Base-by-base conservation (phyloP, 2,888 invertebrate species). In the Drosophila vallismaia region DNA sequence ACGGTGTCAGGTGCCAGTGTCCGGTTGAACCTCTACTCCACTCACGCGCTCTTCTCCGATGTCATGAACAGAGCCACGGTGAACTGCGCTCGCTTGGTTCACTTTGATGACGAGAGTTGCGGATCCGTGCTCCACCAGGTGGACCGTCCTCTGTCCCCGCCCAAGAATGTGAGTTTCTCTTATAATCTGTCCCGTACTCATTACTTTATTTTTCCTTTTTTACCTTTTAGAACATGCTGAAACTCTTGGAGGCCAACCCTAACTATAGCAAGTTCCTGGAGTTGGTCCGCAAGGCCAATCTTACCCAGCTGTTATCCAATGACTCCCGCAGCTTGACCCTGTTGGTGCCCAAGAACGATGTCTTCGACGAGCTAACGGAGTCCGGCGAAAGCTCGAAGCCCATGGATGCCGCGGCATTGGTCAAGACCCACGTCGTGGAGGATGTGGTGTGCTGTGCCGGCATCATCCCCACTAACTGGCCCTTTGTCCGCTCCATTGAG, bases 81-180 rank as follows among this genome's bases (percentile, higher is more conserved):
- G 0, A 95, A 95, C 87, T 95, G 95, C 88, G 94, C 94, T 1
- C 92, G 93, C 7, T 87, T 95, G 9, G 92, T 93, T 0, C 93
- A 93, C 73, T 93, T 93, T 59, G 94, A 94, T 76, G 93, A 94
- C 69, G 93, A 94, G 83, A 94, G 94, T 33, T 95, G 95, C 79
- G 94, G 94, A 59, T 94, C 94, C 0, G 93, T 94, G 7, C 91
- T 95, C 19, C 95, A 95, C 83, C 93, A 94, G 84, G 92, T 95
- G 1, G 94, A 94, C 81, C 93, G 93, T 76, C 92, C 94, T 19
- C 88, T 94, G 31, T 79, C 92, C 1, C 88, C 90, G 42, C 91
- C 92, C 28, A 88, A 90, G 54, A 80, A 82, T 57, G 91, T 91
- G 73, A 72, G 86, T 50, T 6, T 1, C 26, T 24, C 1, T 10